Evolutionary conservation across 2,113 vertebrate species (phyloP).

Genomic region (Sciurus niger): DNA sequence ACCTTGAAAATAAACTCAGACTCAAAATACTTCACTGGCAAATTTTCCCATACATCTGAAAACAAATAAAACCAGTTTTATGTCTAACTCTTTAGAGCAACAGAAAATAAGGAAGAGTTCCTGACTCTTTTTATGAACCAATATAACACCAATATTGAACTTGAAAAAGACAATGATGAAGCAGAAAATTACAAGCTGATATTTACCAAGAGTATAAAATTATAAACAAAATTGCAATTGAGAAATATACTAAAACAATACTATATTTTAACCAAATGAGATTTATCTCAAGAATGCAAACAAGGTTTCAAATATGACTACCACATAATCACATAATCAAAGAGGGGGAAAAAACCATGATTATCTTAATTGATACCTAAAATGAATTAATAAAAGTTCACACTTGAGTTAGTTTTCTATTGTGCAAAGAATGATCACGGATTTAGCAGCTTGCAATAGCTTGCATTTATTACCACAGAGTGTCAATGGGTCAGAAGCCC

Average conservation of each 20-base stretch:
- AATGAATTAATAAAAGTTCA: background rate
- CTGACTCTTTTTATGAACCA: background rate
- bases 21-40: background rate
- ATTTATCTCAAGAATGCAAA: background rate
- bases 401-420: background rate
- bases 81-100: background rate
- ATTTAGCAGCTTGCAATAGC: background rate
- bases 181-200: background rate
- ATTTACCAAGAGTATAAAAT: background rate
- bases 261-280: background rate
- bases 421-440: background rate
- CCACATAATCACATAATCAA: background rate
- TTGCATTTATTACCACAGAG: background rate
- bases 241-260: background rate
- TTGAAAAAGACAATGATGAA: background rate
- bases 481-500: background rate
- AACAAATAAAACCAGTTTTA: background rate
- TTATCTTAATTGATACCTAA: background rate
- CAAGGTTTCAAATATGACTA: background rate
- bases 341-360: background rate
- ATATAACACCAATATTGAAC: background rate
- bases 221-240: background rate
- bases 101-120: background rate
- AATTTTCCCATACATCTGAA: background rate
- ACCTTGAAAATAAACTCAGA: background rate